Conservation (phyloP, 92 coral and sea anemone genomes). For the Palythoa grandiflora region DNA sequence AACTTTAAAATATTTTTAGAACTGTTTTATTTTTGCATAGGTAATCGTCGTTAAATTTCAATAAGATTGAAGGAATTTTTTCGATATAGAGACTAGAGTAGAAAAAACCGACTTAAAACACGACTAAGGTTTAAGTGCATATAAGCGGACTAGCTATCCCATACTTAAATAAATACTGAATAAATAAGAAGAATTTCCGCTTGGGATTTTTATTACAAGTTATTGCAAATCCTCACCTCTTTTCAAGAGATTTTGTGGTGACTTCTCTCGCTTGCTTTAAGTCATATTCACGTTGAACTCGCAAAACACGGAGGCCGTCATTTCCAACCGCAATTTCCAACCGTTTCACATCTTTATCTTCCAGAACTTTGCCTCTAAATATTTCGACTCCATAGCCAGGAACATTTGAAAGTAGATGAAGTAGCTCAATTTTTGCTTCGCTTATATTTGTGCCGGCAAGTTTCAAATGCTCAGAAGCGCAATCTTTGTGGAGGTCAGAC, state of each 20-base stretch:
- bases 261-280: slow-evolving; percentile 89
- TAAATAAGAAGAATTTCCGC: not conserved
- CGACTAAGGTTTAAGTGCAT: too few relatives aligned
- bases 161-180: not conserved
- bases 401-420: slow-evolving; percentile 79
- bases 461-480: slow-evolving; percentile 90
- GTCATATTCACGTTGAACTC: slow-evolving; percentile 87
- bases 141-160: too few relatives aligned
- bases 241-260: slow-evolving; percentile 84
- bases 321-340: slow-evolving; percentile 90
- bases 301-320: slow-evolving; percentile 91
- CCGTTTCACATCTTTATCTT: slow-evolving; percentile 83
- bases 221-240: slow-evolving; percentile 68
- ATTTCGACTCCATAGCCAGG: slow-evolving; percentile 95
- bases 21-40: not conserved
- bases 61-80: not conserved
- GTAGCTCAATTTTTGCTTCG: slow-evolving; percentile 88
- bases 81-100: not conserved
- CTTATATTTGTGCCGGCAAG: slow-evolving; percentile 65
- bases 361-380: slow-evolving; percentile 84
- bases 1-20: not conserved
- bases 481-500: slow-evolving; percentile 93
- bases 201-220: not conserved
- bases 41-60: not conserved
- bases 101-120: too few relatives aligned